Base-by-base conservation (phyloP, 2,888 invertebrate genomes). In the Drosophila anomalata region DNA sequence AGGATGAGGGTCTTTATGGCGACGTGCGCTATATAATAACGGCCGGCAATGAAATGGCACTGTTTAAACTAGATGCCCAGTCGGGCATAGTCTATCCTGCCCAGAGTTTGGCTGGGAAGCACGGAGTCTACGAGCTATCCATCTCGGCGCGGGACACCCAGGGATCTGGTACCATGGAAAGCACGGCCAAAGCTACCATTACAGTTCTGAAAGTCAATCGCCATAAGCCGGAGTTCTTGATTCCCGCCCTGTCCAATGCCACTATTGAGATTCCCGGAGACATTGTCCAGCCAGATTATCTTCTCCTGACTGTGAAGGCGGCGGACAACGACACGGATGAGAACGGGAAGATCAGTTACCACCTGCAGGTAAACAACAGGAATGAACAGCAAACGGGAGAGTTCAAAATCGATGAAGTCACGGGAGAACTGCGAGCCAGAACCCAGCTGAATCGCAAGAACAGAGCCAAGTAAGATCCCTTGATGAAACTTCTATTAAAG, bases 211-310 rank as follows among this genome's bases (percentile, higher is more conserved):
- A 95, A 66, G 96, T 97, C 0, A 97, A 97, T 92, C 95, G 96
- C 77, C 95, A 96, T 89, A 94, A 95, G 50, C 98, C 98, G 0
- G 93, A 94, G 62, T 97, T 97, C 90, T 93, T 96, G 7, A 94
- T 95, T 87, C 98, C 98, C 0, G 94, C 95, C 1, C 90, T 94
- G 0, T 94, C 95, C 0, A 96, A 96, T 90, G 94, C 95, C 3
- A 96, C 96, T 31, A 94, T 97, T 14, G 95, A 95, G 90, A 94
- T 98, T 77, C 95, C 96, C 0, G 97, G 97, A 93, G 96, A 96
- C 80, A 94, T 95, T 54, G 95, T 96, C 0, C 94, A 95, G 76
- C 94, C 95, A 1, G 95, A 96, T 85, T 95, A 95, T 89, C 92
- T 96, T 3, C 94, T 98, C 69, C 94, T 97, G 89, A 96, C 95